These are phyloP conservation scores for Rhinolophus ferrumequinum DNA, from an alignment of 2,113 vertebrate genomes.

Conservation along the genomic window DNA sequence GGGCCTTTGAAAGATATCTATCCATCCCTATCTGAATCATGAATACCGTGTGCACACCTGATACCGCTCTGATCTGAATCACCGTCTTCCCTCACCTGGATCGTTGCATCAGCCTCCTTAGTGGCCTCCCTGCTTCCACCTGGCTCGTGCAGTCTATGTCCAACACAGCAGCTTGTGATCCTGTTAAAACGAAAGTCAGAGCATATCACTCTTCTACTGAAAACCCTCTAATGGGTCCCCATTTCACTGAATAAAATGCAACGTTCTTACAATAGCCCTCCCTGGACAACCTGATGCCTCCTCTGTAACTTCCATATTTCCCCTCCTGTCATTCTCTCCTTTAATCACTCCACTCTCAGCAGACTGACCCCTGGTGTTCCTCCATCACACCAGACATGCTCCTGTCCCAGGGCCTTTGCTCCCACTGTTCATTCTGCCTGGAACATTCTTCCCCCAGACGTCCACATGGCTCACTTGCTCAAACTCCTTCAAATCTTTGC, in stretches of 20 bases:
- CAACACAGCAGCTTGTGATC: background rate
- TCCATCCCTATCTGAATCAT: background rate
- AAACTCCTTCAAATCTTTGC: background rate
- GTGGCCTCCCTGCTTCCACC: background rate
- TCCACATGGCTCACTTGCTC: background rate
- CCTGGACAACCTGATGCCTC: background rate
- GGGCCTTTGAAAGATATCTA: background rate
- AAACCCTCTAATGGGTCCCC: background rate
- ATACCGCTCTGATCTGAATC: background rate
- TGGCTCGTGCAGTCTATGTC: background rate
- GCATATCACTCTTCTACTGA: background rate
- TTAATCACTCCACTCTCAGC: background rate
- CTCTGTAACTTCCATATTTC: background rate
- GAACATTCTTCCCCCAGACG: background rate
- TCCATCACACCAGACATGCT: background rate
- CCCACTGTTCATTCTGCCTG: background rate
- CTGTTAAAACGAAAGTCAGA: slow-evolving; percentile 11
- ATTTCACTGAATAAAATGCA: background rate
- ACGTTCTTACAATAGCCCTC: background rate
- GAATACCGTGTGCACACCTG: background rate
- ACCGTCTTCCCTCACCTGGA: background rate
- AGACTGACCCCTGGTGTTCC: background rate
- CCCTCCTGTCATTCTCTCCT: background rate
- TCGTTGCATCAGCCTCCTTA: background rate
- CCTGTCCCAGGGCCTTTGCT: background rate